phyloP scores from a whole-genome alignment of 2,797 vertebrate genomes.

The Spheniscus humboldti region DNA sequence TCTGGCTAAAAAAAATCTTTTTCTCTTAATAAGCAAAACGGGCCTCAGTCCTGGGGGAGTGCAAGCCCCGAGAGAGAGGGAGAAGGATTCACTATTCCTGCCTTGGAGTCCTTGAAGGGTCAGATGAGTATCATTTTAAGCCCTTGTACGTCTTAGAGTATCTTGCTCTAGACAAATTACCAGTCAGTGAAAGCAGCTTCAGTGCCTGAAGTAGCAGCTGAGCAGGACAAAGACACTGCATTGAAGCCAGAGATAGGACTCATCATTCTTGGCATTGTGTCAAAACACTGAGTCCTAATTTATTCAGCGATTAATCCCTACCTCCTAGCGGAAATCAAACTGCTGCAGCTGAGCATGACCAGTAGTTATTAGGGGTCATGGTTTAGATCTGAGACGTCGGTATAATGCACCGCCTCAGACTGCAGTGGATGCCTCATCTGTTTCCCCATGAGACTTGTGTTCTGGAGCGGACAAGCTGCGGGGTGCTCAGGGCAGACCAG shows the following conservation, averaged over 20 bases:
- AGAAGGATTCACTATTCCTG: background rate
- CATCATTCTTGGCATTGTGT: background rate
- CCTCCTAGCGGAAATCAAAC: background rate
- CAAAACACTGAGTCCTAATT: background rate
- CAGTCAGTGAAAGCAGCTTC: background rate
- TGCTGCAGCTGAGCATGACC: background rate
- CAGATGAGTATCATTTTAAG: background rate
- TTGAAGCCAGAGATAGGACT: background rate
- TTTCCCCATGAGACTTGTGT: background rate
- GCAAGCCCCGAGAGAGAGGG: background rate
- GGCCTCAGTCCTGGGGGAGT: background rate
- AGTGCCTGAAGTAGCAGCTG: background rate
- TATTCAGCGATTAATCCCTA: background rate
- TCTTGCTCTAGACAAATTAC: background rate
- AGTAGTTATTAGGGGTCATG: background rate
- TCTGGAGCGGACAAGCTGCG: background rate
- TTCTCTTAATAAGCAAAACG: background rate
- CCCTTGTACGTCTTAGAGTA: background rate
- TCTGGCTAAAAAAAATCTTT: background rate
- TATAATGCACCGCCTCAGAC: background rate
- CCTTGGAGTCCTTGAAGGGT: background rate
- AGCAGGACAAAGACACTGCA: background rate
- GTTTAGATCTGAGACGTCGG: rapidly evolving
- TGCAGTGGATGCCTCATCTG: background rate
- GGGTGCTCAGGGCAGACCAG: background rate